Evolutionary conservation across 2,888 invertebrate species (phyloP).

Genomic region (Caenorhabditis sulstoni): DNA sequence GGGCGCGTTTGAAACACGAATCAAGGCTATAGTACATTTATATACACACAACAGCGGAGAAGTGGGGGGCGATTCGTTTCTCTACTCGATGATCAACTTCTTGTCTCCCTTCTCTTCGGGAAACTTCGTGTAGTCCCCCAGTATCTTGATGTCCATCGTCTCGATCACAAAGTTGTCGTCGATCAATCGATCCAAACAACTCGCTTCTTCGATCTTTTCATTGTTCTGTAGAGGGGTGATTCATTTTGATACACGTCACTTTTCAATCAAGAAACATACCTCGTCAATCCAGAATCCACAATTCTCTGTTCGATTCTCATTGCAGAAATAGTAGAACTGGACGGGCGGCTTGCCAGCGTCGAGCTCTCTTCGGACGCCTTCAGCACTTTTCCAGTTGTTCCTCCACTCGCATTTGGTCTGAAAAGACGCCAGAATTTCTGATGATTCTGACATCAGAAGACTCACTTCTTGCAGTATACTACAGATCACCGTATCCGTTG

Average conservation of each 20-base stretch:
- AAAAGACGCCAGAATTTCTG: background rate
- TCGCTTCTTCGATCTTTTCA: constrained; percentile 16
- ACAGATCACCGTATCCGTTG: constrained; percentile 21
- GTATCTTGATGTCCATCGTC: constrained; percentile 31
- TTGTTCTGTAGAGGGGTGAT: constrained; percentile 45
- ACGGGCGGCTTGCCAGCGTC: constrained; percentile 38
- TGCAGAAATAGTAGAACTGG: constrained; percentile 53
- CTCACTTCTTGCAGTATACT: constrained; percentile 52
- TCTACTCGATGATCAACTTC: constrained; percentile 46
- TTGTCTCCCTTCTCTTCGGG: constrained; percentile 48
- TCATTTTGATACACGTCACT: too few relatives aligned
- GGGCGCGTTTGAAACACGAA: too few relatives aligned
- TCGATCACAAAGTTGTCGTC: constrained; percentile 47
- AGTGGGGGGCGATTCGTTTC: background rate
- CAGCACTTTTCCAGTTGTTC: constrained; percentile 48
- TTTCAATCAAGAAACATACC: constrained; percentile 8
- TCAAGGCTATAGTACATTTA: too few relatives aligned
- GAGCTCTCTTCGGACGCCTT: constrained; percentile 41
- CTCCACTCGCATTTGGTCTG: constrained; percentile 56
- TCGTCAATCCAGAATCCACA: constrained; percentile 50
- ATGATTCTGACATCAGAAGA: background rate
- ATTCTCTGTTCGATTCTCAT: constrained; percentile 39
- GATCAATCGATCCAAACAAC: constrained; percentile 18
- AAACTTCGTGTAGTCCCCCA: constrained; percentile 40
- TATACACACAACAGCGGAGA: constrained; percentile 37